Evolutionary conservation across 2,888 invertebrate species (phyloP), one percentile per base, ranked within the genome.

Genomic region (Plagodis pulveraria): DNA sequence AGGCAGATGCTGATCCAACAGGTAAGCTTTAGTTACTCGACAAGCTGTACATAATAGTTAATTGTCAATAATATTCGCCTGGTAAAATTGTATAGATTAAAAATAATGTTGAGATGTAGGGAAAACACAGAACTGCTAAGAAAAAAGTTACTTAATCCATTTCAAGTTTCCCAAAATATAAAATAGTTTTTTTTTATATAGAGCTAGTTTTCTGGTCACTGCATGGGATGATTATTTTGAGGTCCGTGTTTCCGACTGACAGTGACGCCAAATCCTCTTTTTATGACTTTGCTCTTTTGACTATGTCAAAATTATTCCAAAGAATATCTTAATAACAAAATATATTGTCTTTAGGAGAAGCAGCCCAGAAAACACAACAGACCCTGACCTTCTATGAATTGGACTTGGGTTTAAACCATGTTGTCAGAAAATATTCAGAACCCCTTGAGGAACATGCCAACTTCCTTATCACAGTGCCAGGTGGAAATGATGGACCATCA

Each of bases 391-490:
- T 99, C 80, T 99, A 99, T 84, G 99, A 99, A 90, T 92, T 99
- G 51, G 99, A 99, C 88, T 94, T 99, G 56, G 99, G 99, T 11
- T 94, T 99, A 43, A 99, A 99, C 89, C 99, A 99, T 89, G 99
- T 99, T 8, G 99, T 99, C 0, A 94, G 99, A 70, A 99, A 99
- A 89, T 99, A 99, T 86, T 99, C 99, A 0, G 99, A 99, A 85
- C 98, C 99, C 0, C 87, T 99, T 38, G 99, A 99, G 83, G 99
- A 99, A 83, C 99, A 99, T 84, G 99, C 99, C 0, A 99, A 99
- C 88, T 98, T 99, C 76, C 94, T 99, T 6, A 98, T 99, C 41
- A 97, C 99, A n/a, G 99, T 99, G 54, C 97, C 97, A n/a, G 99
- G 99, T 47, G 99, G 99, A 7, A 98, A 97, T 86, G 99, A 99